These are phyloP conservation scores for Caenorhabditis imperialis DNA, from an alignment of 2,888 invertebrate species.

Conservation along the genomic window DNA sequence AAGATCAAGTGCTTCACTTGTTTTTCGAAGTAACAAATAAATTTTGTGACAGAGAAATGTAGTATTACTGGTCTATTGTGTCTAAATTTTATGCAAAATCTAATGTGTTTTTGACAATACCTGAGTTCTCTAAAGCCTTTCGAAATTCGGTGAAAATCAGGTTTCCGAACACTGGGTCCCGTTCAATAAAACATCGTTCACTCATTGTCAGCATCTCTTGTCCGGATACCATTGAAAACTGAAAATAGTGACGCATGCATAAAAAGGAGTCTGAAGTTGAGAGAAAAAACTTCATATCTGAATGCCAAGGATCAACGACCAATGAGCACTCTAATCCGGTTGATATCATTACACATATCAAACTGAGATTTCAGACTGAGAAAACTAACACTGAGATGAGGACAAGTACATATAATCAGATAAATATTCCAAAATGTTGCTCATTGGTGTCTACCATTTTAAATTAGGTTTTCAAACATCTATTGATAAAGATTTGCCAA, in stretches of 20 bases:
- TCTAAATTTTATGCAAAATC: slow-evolving; percentile 2
- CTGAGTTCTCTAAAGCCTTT: slow-evolving; percentile 46
- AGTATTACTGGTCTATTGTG: too few relatives aligned
- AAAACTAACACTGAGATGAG: too few relatives aligned
- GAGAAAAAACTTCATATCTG: neutral
- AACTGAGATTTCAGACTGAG: too few relatives aligned
- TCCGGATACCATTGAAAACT: slow-evolving; percentile 74
- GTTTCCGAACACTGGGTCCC: slow-evolving; percentile 72
- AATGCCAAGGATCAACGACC: slow-evolving; percentile 31
- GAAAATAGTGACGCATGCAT: slow-evolving; percentile 29
- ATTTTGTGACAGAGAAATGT: too few relatives aligned
- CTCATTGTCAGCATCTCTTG: slow-evolving; percentile 70
- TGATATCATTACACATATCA: slow-evolving; percentile 33
- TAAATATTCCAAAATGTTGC: too few relatives aligned
- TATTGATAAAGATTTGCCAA: neutral
- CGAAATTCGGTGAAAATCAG: slow-evolving; percentile 74
- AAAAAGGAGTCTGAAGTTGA: slow-evolving; percentile 25
- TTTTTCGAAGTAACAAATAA: neutral
- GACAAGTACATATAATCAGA: too few relatives aligned
- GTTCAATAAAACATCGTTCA: slow-evolving; percentile 72
- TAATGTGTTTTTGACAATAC: slow-evolving; percentile 14
- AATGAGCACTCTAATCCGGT: slow-evolving; percentile 32
- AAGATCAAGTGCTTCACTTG: slow-evolving; percentile 7
- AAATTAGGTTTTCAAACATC: too few relatives aligned
- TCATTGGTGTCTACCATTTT: neutral